Evolutionary conservation across 2,888 invertebrate species (phyloP), one percentile per base, ranked within the genome.

Genomic region (Synanthedon myopaeformis): DNA sequence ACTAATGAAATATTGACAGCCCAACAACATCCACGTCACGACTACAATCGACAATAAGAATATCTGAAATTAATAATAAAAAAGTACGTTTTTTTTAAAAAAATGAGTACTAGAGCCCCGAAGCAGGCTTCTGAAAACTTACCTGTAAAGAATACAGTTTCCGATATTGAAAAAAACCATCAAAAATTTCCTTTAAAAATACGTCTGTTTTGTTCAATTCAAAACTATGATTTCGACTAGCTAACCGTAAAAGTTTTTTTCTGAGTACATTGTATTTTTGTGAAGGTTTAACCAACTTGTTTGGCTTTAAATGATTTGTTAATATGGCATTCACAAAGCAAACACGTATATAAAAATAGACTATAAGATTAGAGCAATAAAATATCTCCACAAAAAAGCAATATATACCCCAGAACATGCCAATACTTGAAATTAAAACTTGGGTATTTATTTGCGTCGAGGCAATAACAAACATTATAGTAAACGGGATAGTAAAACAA

Each of bases 251-350:
- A 12, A 13, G 4, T 13, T 45, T 45, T 45, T 13, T n/a, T 13
- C n/a, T 45, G 3, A 14, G 13, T 13, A 13, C n/a, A 14, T 6
- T 45, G n/a, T n/a, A 6, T 45, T 45, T 45, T 45, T 14, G 3
- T 13, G 14, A 45, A 45, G 45, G 6, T 45, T 45, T n/a, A 45
- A 13, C 14, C 1, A 45, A 13, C 8, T 45, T 14, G n/a, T 45
- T 5, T 45, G 6, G 13, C 6, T n/a, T 45, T 14, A 45, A 13
- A 45, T 45, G 14, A 14, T 50, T 23, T 14, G 5, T 45, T 45
- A 82, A 64, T 3, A 80, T 70, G 5, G 66, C 60, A 56, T 82
- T 82, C 1, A 81, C 57, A 52, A 73, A 74, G 6, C 67, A 64
- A 2, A 75, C 52, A 19, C 79, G 70, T 13, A 70, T 49, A 35